Base-by-base conservation (phyloP, 1,140 invertebrate genomes). In the Bombus sibiricus region DNA sequence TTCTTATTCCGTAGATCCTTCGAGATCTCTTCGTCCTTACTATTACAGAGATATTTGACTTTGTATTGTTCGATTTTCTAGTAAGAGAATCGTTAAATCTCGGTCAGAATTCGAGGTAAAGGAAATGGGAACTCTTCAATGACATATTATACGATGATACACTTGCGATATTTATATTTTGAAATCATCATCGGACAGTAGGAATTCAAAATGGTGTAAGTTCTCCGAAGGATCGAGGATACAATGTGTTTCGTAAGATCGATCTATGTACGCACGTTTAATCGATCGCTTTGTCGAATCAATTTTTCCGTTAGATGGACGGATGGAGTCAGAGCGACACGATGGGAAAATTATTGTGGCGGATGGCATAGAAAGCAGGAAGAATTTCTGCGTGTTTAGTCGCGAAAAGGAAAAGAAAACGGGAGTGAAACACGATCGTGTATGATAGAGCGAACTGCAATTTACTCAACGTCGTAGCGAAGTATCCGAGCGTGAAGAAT, bases 281-380 rank as follows among this genome's bases (percentile, higher is more conserved):
- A 39, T 66, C 28, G n/a, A 53, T 76, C 8, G 62, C 59, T 68
- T 64, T 10, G 34, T 77, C 9, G 37, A 62, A 12, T 53, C 8
- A n/a, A 62, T 72, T 28, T 53, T 34, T 32, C 8, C 37, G 25
- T 3, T 1, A 12, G 34, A 15, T 41, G 47, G 18, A 53, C 47
- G 47, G 18, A 53, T 1, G 18, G 18, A 6, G 47, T 1, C 18
- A 0, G 47, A 53, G 47, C 47, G 47, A 22, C 18, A 5, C 25
- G 28, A 74, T 25, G n/a, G 6, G 34, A 75, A 62, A 59, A 43
- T 28, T 28, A 18, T n/a, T 25, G n/a, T 3, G 32, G 41, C 25
- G 66, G 74, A 68, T 69, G 73, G 76, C 62, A 69, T 69, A 80
- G 66, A 84, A 79, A 84, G 75, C 39, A 84, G 75, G 66, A 79